Conservation (phyloP, 1,140 invertebrate genomes). For the Palaemon carinicauda region DNA sequence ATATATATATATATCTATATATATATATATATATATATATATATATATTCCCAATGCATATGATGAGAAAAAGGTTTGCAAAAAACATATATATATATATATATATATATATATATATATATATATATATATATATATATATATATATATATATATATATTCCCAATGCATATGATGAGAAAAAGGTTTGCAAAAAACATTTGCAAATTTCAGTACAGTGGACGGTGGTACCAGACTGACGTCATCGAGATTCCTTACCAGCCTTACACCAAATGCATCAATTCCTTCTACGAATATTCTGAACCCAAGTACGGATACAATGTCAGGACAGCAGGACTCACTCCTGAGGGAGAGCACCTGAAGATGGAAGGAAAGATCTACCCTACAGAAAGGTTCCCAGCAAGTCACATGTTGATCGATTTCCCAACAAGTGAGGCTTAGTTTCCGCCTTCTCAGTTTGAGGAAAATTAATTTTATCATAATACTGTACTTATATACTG, state of each 20-base stretch:
- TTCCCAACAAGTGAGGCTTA: not conserved
- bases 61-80: no score
- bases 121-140: no score
- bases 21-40: no score
- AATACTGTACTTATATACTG: no score
- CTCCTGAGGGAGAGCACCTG: not conserved
- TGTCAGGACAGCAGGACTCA: constrained; percentile 12
- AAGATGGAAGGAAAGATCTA: not conserved
- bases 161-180: no score
- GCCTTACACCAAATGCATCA: not conserved
- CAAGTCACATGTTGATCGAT: constrained; percentile 17
- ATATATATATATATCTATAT: no score
- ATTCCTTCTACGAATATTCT: constrained; percentile 17
- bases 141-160: no score
- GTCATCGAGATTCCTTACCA: constrained; percentile 17
- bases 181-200: no score
- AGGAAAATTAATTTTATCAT: not conserved
- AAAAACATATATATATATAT: not conserved
- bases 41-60: no score
- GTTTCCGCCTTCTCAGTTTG: no score
- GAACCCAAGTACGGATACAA: not conserved
- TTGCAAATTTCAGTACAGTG: constrained; percentile 5
- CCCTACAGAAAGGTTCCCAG: constrained; percentile 24
- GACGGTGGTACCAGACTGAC: constrained; percentile 20
- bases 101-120: no score